Evolutionary conservation across 2,797 vertebrate species (phyloP).

Genomic region (Danio jaintianensis): DNA sequence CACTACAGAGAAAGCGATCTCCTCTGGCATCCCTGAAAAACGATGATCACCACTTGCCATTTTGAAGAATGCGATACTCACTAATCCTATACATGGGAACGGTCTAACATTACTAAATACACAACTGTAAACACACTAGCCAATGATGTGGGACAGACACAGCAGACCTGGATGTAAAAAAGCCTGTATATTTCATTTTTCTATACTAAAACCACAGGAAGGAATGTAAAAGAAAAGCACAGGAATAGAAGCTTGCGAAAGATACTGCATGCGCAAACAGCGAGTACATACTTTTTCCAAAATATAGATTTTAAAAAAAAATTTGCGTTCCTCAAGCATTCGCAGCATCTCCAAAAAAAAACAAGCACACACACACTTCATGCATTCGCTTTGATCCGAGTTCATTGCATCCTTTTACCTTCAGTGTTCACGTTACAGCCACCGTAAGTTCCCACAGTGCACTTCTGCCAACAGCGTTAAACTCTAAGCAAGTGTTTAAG

Average conservation of each 20-base stretch:
- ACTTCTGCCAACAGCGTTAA: slow-evolving; percentile 58
- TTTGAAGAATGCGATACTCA: slow-evolving; percentile 46
- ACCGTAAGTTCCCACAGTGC: slow-evolving; percentile 51
- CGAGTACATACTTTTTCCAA: not conserved
- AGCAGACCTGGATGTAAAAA: slow-evolving; percentile 46
- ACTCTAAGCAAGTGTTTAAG: slow-evolving; percentile 60
- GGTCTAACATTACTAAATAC: slow-evolving; percentile 31
- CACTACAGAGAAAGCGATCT: slow-evolving; percentile 13
- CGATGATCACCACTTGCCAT: slow-evolving; percentile 48
- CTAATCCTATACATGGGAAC: slow-evolving; percentile 34
- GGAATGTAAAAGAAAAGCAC: slow-evolving; percentile 49
- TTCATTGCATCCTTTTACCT: slow-evolving; percentile 37
- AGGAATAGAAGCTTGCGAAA: slow-evolving; percentile 35
- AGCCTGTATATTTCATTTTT: slow-evolving; percentile 43
- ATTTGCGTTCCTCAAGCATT: not conserved
- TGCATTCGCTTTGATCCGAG: slow-evolving; percentile 37
- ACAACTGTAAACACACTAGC: slow-evolving; percentile 30
- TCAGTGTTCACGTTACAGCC: slow-evolving; percentile 48
- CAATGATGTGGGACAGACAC: slow-evolving; percentile 29
- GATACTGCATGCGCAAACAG: not conserved
- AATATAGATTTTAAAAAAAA: not conserved
- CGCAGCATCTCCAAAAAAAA: not conserved
- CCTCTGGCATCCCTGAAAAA: slow-evolving; percentile 24
- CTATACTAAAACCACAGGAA: slow-evolving; percentile 40
- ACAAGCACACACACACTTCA: not conserved